A percentile compares a stretch with the other conserved stretches of the same genome.
Conservation (phyloP, 2,113 vertebrate genomes). For the Oxyura jamaicensis region DNA sequence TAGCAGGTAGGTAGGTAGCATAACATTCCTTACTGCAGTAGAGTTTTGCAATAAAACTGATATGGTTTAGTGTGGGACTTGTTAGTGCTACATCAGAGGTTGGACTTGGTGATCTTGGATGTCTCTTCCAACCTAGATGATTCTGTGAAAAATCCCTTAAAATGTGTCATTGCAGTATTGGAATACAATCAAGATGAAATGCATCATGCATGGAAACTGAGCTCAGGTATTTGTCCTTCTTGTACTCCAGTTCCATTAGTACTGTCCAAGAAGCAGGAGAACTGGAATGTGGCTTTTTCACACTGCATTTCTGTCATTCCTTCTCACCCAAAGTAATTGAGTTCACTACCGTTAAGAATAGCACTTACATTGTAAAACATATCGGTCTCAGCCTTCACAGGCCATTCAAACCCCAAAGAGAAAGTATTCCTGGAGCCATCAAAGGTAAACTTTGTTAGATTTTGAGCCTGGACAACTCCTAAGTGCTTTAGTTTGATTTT, state of each 20-base stretch:
- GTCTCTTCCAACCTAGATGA: no score
- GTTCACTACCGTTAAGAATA: constrained; percentile 85
- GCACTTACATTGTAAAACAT: constrained; percentile 86
- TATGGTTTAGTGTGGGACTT: no score
- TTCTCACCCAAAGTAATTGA: constrained; percentile 94
- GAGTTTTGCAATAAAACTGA: constrained; percentile 44
- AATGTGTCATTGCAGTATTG: constrained; percentile 50
- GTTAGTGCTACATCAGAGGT: no score
- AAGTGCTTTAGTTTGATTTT: constrained; percentile 88
- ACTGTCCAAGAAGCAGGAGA: constrained; percentile 88
- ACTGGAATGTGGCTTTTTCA: constrained; percentile 85
- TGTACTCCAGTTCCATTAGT: constrained; percentile 89
- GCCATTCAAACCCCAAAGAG: constrained; percentile 86
- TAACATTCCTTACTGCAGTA: neutral
- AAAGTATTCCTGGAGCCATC: constrained; percentile 87
- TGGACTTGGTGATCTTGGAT: no score
- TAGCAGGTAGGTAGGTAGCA: constrained; percentile 10
- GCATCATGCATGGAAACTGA: constrained; percentile 86
- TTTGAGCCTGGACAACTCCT: constrained; percentile 80
- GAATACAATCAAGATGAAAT: constrained; percentile 42
- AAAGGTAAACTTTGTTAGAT: constrained; percentile 81
- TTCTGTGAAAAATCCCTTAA: constrained; percentile 52
- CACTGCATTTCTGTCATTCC: constrained; percentile 89
- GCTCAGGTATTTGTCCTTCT: constrained; percentile 88
- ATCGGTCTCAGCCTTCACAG: constrained; percentile 85